Evolutionary conservation across 2,797 vertebrate genomes (phyloP).

Genomic region (Erithacus rubecula): DNA sequence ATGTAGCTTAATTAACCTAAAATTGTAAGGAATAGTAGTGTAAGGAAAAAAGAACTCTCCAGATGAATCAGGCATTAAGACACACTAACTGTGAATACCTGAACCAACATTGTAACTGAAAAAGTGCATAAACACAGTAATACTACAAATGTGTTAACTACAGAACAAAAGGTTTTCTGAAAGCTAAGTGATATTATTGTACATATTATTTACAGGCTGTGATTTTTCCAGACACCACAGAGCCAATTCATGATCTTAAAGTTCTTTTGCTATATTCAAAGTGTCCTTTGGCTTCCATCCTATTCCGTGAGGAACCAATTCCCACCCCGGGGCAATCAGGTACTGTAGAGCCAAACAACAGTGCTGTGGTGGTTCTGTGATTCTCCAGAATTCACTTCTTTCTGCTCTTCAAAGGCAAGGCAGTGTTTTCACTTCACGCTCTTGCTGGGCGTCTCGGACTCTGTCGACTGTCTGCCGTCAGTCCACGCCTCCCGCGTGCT

Average conservation of each 20-base stretch:
- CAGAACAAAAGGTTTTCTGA: constrained; percentile 64
- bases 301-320: neutral
- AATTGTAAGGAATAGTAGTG: constrained; percentile 67
- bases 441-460: constrained; percentile 90
- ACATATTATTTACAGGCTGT: constrained; percentile 74
- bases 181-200: constrained; percentile 63
- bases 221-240: constrained; percentile 64
- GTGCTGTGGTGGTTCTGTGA: neutral
- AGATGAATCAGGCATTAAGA: constrained; percentile 58
- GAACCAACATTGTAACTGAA: constrained; percentile 73
- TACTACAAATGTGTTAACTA: constrained; percentile 78
- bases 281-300: constrained; percentile 32
- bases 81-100: constrained; percentile 65
- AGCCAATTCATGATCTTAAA: constrained; percentile 52
- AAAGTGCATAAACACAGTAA: constrained; percentile 83
- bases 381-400: neutral
- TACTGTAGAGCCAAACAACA: neutral
- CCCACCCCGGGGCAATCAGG: neutral
- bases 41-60: constrained; percentile 60
- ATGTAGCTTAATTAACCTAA: constrained; percentile 76
- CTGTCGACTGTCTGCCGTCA: constrained; percentile 93
- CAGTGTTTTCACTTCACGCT: constrained; percentile 84
- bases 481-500: constrained; percentile 97
- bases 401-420: neutral
- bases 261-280: constrained; percentile 22